phyloP scores from a whole-genome alignment of 2,113 vertebrate genomes.

The Manacus vitellinus region DNA sequence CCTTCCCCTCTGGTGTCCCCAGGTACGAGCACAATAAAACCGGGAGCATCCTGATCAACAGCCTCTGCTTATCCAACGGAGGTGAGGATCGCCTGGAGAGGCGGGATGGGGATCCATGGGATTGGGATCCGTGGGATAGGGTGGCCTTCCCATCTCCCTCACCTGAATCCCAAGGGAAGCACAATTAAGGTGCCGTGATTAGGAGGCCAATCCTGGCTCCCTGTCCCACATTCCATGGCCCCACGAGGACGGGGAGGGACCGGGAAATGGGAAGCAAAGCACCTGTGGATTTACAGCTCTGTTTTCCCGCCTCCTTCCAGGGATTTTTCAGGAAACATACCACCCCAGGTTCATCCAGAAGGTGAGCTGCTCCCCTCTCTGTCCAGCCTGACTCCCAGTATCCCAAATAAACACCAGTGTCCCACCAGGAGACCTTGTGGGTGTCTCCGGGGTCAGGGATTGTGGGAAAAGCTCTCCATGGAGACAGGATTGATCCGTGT shows the following conservation, averaged over 20 bases:
- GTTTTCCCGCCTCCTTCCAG: conserved; percentile 60
- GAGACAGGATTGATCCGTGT: not conserved
- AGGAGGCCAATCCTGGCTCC: not conserved
- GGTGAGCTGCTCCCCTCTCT: conserved; percentile 70
- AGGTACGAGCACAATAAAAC: conserved; percentile 90
- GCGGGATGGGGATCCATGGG: not conserved
- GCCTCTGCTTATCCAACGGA: conserved; percentile 95
- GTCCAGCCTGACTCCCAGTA: rapidly evolving
- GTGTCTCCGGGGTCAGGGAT: rapidly evolving
- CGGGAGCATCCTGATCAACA: conserved; percentile 88
- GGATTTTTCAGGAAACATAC: conserved; percentile 90
- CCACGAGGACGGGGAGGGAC: rapidly evolving
- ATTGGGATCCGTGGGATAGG: not conserved
- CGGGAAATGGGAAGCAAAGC: not conserved
- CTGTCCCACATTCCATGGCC: rapidly evolving
- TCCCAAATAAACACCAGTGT: not conserved
- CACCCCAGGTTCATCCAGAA: conserved; percentile 87
- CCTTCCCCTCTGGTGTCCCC: not conserved
- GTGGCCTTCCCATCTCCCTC: not conserved
- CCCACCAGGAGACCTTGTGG: rapidly evolving
- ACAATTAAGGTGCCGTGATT: not conserved
- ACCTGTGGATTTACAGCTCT: rapidly evolving
- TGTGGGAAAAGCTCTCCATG: not conserved
- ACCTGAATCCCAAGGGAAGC: not conserved
- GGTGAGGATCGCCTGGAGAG: conserved; percentile 66